Base-by-base conservation (phyloP, 2,113 vertebrate genomes). In the Ochotona curzoniae region DNA sequence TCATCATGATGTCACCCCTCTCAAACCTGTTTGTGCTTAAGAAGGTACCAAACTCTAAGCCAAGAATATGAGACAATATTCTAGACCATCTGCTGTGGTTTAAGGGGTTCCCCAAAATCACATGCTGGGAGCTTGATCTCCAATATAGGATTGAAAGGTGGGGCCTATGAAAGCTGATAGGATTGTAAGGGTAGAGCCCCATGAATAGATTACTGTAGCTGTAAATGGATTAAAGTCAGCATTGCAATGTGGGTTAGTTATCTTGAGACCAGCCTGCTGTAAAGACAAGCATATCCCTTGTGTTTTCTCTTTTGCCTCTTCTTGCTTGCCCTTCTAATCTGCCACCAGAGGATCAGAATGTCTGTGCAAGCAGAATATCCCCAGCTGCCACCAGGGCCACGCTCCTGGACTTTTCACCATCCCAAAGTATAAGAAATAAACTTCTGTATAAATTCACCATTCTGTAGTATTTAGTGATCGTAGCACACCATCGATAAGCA, bases 21-120 rank as follows among this genome's bases (percentile, higher is more conserved):
- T 82, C 7, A 60, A 89, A 8, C 67, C 57, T 60, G 28, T 60
- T 93, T 84, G 66, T 71, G 2, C 73, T 83, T 87, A 88, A 86
- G 32, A 82, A 28, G 44, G 4, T 49, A 1, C 0, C 23, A 15
- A 93, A 57, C 7, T 67, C 13, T 57, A 38, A 67, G 47, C 13
- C 13, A 51, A 21, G 81, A 49, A 66, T 38, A 8, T 0, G 12
- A 64, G 20, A 60, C 26, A 60, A 8, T 26, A 25, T 32, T 83
- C 4, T 32, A 51, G 44, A 51, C 44, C 32, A 25, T 7, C 23
- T 70, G 2, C 30, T 63, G 21, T 26, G 2, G 30, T n/a, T 69
- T 23, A 4, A 3, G 49, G 5, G 49, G 28, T 18, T 11, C 35
- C 73, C 69, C 63, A 69, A 12, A 32, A 13, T 83, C 23, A 20